A percentile compares a stretch with the other conserved stretches of the same genome.
Evolutionary conservation across 1,140 invertebrate species (phyloP).

Genomic region (Cydia fagiglandana): DNA sequence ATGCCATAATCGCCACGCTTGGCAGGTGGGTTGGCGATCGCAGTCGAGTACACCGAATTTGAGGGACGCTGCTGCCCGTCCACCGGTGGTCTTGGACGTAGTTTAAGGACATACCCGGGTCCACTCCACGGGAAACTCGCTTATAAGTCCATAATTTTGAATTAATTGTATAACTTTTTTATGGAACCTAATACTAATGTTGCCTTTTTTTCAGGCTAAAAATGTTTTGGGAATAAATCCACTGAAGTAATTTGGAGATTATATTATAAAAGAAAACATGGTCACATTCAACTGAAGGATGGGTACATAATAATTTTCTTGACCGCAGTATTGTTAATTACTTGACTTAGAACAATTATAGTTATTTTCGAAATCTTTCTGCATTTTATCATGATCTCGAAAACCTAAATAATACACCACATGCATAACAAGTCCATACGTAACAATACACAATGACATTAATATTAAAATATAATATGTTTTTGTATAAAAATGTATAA

Average conservation of each 20-base stretch:
- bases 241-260: conserved; percentile 53
- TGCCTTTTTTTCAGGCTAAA: conserved; percentile 68
- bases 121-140: no score
- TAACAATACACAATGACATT: conserved; percentile 40
- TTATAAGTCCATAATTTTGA: no score
- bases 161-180: no score
- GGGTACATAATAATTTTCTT: conserved; percentile 30
- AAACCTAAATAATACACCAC: conserved; percentile 3
- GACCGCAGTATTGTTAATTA: conserved; percentile 32
- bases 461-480: conserved; percentile 53
- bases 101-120: no score
- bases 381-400: neutral
- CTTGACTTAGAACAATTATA: conserved; percentile 6
- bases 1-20: no score
- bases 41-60: no score
- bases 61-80: no score
- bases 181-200: neutral
- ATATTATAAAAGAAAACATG: conserved; percentile 34
- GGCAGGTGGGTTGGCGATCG: no score
- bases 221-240: conserved; percentile 72
- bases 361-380: neutral
- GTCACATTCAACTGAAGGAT: conserved; percentile 24
- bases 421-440: conserved; percentile 22
- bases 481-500: conserved; percentile 60
- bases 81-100: no score